These are phyloP conservation scores for Galago senegalensis DNA, from an alignment of 2,797 vertebrate species.

Conservation along the genomic window DNA sequence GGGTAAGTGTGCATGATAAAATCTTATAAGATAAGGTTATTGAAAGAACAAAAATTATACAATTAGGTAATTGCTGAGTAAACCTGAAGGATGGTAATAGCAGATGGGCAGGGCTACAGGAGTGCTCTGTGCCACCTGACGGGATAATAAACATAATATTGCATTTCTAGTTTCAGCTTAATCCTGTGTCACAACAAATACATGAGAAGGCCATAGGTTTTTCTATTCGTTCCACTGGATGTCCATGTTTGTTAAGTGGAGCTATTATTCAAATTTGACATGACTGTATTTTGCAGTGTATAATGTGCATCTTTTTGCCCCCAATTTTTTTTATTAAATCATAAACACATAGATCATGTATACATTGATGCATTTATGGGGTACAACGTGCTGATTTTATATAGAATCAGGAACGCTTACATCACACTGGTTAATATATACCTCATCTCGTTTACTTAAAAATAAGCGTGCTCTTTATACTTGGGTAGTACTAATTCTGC, in stretches of 20 bases:
- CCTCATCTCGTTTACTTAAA: no score
- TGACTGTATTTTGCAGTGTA: no score
- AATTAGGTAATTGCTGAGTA: constrained; percentile 74
- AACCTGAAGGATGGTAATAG: constrained; percentile 49
- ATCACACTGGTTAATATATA: no score
- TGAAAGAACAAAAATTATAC: constrained; percentile 68
- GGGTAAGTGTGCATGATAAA: constrained; percentile 69
- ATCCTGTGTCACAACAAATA: neutral
- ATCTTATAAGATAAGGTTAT: constrained; percentile 75
- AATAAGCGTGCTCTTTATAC: no score
- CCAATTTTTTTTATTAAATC: no score
- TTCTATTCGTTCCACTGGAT: neutral
- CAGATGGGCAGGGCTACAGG: constrained; percentile 48
- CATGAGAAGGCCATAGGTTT: neutral
- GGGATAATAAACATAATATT: constrained; percentile 11
- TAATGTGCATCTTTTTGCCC: no score
- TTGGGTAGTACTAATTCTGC: no score
- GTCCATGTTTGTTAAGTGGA: constrained; percentile 41
- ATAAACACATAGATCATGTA: no score
- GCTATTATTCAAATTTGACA: constrained; percentile 54
- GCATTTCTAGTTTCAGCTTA: constrained; percentile 62
- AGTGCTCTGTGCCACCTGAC: constrained; percentile 17
- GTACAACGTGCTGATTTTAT: no score
- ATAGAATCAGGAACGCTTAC: no score
- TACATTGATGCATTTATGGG: no score